phyloP scores from a whole-genome alignment of 2,113 vertebrate species.

The Centropus unirufus region DNA sequence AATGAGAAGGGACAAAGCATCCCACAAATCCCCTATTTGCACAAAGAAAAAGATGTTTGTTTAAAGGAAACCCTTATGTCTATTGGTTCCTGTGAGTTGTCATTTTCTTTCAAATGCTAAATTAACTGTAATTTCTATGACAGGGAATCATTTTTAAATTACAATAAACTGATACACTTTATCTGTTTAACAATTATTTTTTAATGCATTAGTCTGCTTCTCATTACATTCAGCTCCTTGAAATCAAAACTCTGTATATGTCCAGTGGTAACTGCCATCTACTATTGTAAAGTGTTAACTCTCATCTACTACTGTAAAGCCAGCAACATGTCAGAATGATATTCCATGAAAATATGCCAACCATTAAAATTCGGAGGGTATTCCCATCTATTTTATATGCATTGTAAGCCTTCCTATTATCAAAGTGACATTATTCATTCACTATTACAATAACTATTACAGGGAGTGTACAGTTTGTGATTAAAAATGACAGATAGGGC shows the following conservation, averaged over 20 bases:
- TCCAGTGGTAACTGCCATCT: background rate
- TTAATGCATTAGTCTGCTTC: background rate
- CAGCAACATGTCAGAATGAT: background rate
- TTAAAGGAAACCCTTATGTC: background rate
- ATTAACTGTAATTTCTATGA: background rate
- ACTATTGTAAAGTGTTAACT: too few species aligned
- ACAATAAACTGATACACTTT: background rate
- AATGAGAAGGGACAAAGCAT: background rate
- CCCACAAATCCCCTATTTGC: rapidly evolving
- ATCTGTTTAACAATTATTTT: background rate
- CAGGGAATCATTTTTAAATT: background rate
- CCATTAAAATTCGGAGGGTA: background rate
- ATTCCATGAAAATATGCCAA: background rate
- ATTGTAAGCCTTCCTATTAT: background rate
- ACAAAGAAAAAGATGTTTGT: background rate
- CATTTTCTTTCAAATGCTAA: background rate
- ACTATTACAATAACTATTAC: constrained; percentile 10
- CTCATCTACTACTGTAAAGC: background rate
- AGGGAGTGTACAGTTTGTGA: background rate
- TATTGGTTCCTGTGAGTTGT: background rate
- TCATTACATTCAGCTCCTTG: background rate
- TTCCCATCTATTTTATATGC: background rate
- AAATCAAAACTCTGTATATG: background rate
- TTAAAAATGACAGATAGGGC: constrained; percentile 17
- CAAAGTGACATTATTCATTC: background rate